A percentile compares a stretch with the other conserved stretches of the same genome.
Evolutionary conservation across 2,113 vertebrate species (phyloP).

Genomic region (Phyllostomus discolor): DNA sequence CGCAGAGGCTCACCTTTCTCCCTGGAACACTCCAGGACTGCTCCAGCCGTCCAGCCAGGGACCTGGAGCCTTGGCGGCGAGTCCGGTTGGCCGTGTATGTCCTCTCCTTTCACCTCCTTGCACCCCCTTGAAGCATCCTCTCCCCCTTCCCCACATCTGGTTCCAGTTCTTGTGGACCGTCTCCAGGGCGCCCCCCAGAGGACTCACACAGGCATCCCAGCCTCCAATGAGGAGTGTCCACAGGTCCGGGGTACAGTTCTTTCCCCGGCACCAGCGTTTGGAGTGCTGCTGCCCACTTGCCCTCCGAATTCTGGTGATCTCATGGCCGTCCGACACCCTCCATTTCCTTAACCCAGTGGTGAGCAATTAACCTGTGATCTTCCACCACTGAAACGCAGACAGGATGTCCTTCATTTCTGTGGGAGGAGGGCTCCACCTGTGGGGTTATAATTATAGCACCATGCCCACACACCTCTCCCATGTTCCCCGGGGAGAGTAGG

Average conservation of each 20-base stretch:
- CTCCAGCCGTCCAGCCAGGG: background rate
- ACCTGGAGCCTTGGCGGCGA: background rate
- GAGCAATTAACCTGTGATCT: background rate
- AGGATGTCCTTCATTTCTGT: background rate
- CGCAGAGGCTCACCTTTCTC: background rate
- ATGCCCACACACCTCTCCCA: background rate
- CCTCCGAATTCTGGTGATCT: background rate
- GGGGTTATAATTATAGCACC: background rate
- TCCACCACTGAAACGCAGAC: background rate
- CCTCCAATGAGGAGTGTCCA: background rate
- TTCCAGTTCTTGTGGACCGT: fast-evolving
- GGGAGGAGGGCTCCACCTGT: background rate
- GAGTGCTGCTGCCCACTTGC: background rate
- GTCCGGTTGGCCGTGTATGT: too few relatives aligned
- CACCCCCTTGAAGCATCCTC: background rate
- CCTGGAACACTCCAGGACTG: background rate
- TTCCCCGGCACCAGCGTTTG: too few relatives aligned
- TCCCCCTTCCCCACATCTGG: background rate
- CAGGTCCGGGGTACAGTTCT: background rate
- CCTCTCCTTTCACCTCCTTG: background rate
- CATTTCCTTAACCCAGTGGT: background rate
- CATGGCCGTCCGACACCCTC: background rate
- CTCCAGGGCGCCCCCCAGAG: background rate
- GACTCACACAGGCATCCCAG: background rate
- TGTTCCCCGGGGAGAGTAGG: too few relatives aligned